Evolutionary conservation across 2,888 invertebrate genomes (phyloP).

Genomic region (Heliconius ismenius): DNA sequence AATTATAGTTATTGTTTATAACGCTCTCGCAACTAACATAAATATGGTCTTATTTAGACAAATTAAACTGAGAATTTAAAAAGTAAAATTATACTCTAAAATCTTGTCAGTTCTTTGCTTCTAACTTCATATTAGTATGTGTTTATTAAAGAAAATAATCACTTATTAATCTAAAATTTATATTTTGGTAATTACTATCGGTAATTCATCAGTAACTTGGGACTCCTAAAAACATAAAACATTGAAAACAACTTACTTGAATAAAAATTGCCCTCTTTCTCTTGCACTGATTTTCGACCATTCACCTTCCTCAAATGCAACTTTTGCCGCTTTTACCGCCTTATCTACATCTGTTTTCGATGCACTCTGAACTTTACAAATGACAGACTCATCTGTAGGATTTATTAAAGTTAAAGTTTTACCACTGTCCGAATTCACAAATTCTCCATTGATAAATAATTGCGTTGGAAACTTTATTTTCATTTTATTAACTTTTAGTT

Average conservation of each 20-base stretch:
- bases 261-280: slow-evolving; percentile 92
- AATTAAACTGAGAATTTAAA: too few species aligned
- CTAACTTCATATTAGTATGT: neutral
- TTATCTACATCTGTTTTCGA: slow-evolving; percentile 90
- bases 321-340: slow-evolving; percentile 93
- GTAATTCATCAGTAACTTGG: neutral
- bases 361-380: slow-evolving; percentile 88
- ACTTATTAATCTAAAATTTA: neutral
- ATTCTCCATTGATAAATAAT: slow-evolving; percentile 94
- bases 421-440: slow-evolving; percentile 88
- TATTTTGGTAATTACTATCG: neutral
- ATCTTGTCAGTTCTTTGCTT: neutral
- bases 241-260: slow-evolving; percentile 80
- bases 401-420: slow-evolving; percentile 87
- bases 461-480: slow-evolving; percentile 93
- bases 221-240: too few species aligned
- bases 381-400: slow-evolving; percentile 91
- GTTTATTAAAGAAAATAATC: neutral
- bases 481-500: slow-evolving; percentile 91
- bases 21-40: neutral
- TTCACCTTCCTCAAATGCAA: slow-evolving; percentile 92
- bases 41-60: too few species aligned
- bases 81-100: too few species aligned
- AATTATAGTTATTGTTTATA: neutral
- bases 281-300: slow-evolving; percentile 97